These are phyloP conservation scores for Xenotilapia flavipinnis DNA, from an alignment of 2,113 vertebrate genomes.

Conservation along the genomic window DNA sequence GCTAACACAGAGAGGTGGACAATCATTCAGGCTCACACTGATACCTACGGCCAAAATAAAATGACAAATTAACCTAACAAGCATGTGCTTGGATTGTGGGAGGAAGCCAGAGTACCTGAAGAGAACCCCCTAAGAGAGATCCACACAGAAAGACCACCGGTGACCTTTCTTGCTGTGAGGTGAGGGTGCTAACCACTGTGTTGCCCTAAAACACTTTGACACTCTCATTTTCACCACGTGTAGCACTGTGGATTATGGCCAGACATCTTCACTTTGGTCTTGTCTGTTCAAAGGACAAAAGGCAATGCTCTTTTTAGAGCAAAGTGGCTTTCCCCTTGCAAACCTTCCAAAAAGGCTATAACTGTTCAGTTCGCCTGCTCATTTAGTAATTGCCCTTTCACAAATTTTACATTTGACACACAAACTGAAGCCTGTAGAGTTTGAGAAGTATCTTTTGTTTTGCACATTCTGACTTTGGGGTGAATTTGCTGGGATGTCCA, in stretches of 20 bases:
- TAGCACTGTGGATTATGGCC: rapidly evolving
- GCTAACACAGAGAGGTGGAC: neutral
- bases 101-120: rapidly evolving
- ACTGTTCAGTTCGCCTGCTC: neutral
- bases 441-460: neutral
- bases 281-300: neutral
- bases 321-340: neutral
- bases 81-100: neutral
- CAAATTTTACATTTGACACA: neutral
- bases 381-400: neutral
- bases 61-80: neutral
- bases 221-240: neutral
- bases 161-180: neutral
- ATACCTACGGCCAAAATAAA: neutral
- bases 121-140: neutral
- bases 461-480: neutral
- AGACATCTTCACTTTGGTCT: neutral
- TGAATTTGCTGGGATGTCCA: neutral
- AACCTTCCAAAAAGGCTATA: neutral
- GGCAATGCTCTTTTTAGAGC: neutral
- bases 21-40: neutral
- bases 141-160: neutral
- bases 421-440: neutral
- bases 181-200: neutral
- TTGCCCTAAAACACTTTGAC: neutral